These are phyloP conservation scores for Patiria miniata DNA, from an alignment of 35 echinoderm and acorn worm genomes.

Conservation along the genomic window DNA sequence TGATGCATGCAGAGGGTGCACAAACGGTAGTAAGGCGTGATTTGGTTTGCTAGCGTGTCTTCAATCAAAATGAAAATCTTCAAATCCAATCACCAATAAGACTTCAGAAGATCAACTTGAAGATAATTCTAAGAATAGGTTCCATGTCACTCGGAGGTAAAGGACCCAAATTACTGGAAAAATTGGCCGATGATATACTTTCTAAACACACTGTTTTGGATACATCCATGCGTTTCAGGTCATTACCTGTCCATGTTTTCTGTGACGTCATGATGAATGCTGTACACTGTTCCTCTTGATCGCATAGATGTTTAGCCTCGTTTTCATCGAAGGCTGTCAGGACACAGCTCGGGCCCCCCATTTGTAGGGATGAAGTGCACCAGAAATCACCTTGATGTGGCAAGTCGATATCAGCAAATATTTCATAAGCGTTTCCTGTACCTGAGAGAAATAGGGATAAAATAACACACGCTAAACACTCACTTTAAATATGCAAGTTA, in stretches of 20 bases:
- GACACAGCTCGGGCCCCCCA: slow-evolving; percentile 62
- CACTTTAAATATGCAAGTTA: too few relatives aligned
- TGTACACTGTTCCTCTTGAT: slow-evolving; percentile 51
- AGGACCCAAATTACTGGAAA: too few relatives aligned
- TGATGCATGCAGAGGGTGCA: too few relatives aligned
- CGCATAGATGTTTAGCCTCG: slow-evolving; percentile 70
- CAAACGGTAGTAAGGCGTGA: too few relatives aligned
- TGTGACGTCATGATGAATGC: slow-evolving; percentile 80
- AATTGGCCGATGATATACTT: neutral
- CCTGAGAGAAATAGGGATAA: neutral
- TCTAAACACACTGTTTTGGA: neutral
- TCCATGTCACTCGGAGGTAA: too few relatives aligned
- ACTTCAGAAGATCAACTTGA: too few relatives aligned
- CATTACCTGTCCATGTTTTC: slow-evolving; percentile 80
- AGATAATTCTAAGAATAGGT: too few relatives aligned
- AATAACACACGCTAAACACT: too few relatives aligned
- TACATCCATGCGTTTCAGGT: neutral
- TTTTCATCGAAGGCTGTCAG: slow-evolving; percentile 71
- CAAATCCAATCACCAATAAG: too few relatives aligned
- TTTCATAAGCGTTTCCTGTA: slow-evolving; percentile 13
- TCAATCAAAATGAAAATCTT: too few relatives aligned
- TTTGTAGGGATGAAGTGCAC: slow-evolving; percentile 56
- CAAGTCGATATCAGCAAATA: slow-evolving; percentile 27
- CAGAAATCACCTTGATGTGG: slow-evolving; percentile 64
- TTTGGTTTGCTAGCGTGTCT: too few relatives aligned